These are phyloP conservation scores for Litoditis marina DNA, from an alignment of 2,888 invertebrate species.

Conservation along the genomic window DNA sequence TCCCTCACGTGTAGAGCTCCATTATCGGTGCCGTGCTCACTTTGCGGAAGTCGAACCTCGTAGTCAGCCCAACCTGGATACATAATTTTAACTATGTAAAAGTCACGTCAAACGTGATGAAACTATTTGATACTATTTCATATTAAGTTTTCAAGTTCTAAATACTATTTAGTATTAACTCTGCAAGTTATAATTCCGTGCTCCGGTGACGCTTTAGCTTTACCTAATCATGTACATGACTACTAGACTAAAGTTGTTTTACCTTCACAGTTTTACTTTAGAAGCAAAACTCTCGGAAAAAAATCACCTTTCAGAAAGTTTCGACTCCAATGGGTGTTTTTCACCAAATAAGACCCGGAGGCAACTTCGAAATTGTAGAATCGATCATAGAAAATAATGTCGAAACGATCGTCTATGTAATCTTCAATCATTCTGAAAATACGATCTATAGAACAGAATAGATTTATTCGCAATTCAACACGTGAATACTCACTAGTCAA, in stretches of 20 bases:
- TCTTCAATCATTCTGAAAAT: constrained; percentile 29
- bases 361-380: constrained; percentile 30
- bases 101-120: no score
- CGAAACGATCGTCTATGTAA: constrained; percentile 18
- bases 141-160: no score
- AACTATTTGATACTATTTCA: no score
- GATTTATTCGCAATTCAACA: no score
- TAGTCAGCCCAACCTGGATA: constrained; percentile 31
- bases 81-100: background rate
- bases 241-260: no score
- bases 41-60: constrained; percentile 23
- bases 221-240: no score
- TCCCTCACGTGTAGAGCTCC: constrained; percentile 34
- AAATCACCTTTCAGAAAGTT: constrained; percentile 25
- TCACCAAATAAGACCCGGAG: constrained; percentile 29
- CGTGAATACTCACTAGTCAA: no score
- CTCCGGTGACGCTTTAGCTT: no score
- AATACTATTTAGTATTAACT: no score
- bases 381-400: constrained; percentile 29
- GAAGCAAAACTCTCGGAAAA: background rate
- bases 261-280: no score
- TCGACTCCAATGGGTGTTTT: constrained; percentile 19
- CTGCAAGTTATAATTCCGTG: no score
- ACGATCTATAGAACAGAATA: no score
- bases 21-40: constrained; percentile 38